Evolutionary conservation across 2,888 invertebrate species (phyloP), one percentile per base, ranked within the genome.

Genomic region (Hydropsyche betteni): DNA sequence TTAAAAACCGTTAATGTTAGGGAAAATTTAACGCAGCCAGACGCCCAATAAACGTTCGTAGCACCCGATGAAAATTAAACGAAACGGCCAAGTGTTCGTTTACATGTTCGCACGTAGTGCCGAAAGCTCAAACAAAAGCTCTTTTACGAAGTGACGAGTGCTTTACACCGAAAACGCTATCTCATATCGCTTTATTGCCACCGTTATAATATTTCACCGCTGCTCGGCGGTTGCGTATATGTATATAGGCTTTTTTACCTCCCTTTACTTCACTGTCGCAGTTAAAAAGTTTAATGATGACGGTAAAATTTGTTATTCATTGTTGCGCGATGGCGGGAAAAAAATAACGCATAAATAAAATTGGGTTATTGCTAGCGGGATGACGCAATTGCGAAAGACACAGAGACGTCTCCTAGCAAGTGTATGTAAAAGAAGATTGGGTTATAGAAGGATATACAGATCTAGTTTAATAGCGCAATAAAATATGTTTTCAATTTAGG

Each of bases 211-310:
- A 58, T 58, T 58, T 58, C 58, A 58, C 58, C 16, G 16, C 58
- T 24, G 1, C 58, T 44, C 10, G 6, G 6, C 7, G 44, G 44
- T 24, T 24, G 44, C 44, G 44, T 44, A 44, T 44, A 44, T 44
- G 10, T 8, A 8, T 8, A 44, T 44, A 44, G 6, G 10, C 10
- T 58, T 16, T 16, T 58, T 16, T 24, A 5, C 58, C 58, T 16
- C 58, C 16, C 24, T 24, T 24, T 24, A 4, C 58, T 16, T 10
- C 44, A 8, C 44, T 16, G 24, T 16, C 58, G 58, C 58, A 58
- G 58, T 58, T 58, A 58, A 58, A 58, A 58, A 58, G 58, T 58
- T 58, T 58, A 58, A 58, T 58, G 58, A 58, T 58, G 58, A 58
- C 58, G 58, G 58, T 58, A 58, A 58, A 58, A 58, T 16, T 58